phyloP scores from a whole-genome alignment of 2,888 invertebrate species.

The Mellilla xanthometata region DNA sequence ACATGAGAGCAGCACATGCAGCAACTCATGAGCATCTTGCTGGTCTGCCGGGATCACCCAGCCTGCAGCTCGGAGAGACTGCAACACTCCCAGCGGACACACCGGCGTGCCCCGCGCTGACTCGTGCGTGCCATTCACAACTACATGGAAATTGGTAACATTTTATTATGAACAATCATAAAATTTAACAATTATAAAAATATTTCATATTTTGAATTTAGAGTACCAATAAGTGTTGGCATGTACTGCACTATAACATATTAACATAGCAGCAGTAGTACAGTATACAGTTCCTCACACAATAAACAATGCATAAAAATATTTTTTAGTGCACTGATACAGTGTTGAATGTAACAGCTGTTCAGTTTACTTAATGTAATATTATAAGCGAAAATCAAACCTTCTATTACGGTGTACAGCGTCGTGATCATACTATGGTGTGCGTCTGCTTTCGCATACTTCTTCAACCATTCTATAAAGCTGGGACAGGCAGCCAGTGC shows the following conservation, averaged over 20 bases:
- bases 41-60: slow-evolving; percentile 96
- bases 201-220: no score
- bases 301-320: no score
- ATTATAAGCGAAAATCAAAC: slow-evolving; percentile 59
- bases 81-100: slow-evolving; percentile 84
- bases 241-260: no score
- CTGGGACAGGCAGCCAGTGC: slow-evolving; percentile 93
- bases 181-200: no score
- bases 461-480: slow-evolving; percentile 91
- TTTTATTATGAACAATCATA: not conserved
- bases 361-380: no score
- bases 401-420: slow-evolving; percentile 88
- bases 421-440: slow-evolving; percentile 89
- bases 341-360: no score
- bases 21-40: slow-evolving; percentile 96
- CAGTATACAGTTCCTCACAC: no score
- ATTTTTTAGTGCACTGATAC: no score
- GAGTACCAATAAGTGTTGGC: no score
- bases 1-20: slow-evolving; percentile 94
- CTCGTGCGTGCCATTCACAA: slow-evolving; percentile 88
- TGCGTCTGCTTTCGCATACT: slow-evolving; percentile 82
- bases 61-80: slow-evolving; percentile 88
- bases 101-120: slow-evolving; percentile 84
- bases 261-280: no score
- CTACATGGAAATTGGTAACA: no score